A percentile compares a stretch with the other conserved stretches of the same genome.
Conservation (phyloP, 2,113 vertebrate species). For the Toxotes chatareus region DNA sequence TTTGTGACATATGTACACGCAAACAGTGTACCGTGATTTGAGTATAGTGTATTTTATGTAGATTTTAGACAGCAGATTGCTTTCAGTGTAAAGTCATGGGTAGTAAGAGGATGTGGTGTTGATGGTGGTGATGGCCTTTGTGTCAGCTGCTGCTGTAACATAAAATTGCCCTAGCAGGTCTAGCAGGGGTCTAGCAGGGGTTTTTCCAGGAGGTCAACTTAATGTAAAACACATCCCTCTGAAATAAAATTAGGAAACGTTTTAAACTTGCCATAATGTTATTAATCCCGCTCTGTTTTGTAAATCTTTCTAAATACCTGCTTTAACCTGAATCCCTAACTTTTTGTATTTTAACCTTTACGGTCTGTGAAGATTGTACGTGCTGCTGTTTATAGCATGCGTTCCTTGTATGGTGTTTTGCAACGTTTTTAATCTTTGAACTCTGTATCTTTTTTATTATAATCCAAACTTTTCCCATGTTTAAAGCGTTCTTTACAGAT, state of each 20-base stretch:
- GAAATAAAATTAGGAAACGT: background rate
- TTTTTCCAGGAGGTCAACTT: background rate
- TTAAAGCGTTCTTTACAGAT: background rate
- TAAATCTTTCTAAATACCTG: background rate
- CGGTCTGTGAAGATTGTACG: background rate
- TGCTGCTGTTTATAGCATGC: slow-evolving; percentile 42
- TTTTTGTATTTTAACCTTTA: slow-evolving; percentile 22
- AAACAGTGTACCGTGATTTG: background rate
- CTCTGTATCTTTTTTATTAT: slow-evolving; percentile 1
- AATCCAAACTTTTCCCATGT: background rate
- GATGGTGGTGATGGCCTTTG: too few species aligned
- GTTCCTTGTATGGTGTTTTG: slow-evolving; percentile 31
- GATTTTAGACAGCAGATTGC: background rate
- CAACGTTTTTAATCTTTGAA: slow-evolving; percentile 16
- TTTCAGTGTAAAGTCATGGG: background rate
- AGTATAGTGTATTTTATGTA: background rate
- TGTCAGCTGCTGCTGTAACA: background rate
- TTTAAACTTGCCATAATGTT: background rate
- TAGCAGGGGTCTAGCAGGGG: background rate
- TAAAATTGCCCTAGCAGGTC: background rate
- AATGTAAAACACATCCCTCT: background rate
- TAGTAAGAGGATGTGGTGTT: too few species aligned
- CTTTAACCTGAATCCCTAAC: slow-evolving; percentile 22
- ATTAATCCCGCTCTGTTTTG: background rate
- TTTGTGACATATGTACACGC: background rate